A percentile compares a stretch with the other conserved stretches of the same genome.
These are phyloP conservation scores for Coelopa frigida DNA, from an alignment of 1,140 invertebrate genomes.

Conservation along the genomic window DNA sequence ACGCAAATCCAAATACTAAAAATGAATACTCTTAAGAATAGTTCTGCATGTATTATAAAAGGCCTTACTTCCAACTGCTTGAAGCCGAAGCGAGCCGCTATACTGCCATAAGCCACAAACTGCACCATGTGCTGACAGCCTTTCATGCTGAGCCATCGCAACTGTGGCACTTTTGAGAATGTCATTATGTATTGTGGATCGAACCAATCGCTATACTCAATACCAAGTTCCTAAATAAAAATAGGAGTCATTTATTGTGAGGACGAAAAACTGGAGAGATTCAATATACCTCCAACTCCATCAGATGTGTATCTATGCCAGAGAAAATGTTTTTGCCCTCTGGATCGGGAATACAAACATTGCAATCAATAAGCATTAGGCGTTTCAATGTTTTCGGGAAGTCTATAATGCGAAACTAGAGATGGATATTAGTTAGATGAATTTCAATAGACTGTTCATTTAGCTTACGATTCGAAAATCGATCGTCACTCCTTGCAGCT, in stretches of 20 bases:
- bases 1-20: conserved; percentile 56
- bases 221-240: conserved; percentile 51
- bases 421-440: not conserved
- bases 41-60: not conserved
- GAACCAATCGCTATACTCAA: conserved; percentile 64
- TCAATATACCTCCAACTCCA: conserved; percentile 53
- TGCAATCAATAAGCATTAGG: conserved; percentile 51
- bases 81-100: conserved; percentile 66
- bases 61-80: conserved; percentile 52
- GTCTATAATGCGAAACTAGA: conserved; percentile 47
- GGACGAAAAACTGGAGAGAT: no score
- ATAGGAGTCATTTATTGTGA: conserved; percentile 1
- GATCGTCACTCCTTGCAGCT: conserved; percentile 49
- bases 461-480: conserved; percentile 45
- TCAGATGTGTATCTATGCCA: conserved; percentile 52
- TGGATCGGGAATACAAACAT: conserved; percentile 45
- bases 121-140: conserved; percentile 58
- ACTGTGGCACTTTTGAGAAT: conserved; percentile 57
- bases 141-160: conserved; percentile 53
- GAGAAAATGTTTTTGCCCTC: conserved; percentile 49
- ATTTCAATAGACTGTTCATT: not conserved
- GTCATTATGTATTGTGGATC: conserved; percentile 60
- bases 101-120: conserved; percentile 66
- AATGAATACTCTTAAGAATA: conserved; percentile 4
- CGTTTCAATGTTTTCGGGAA: conserved; percentile 52